Evolutionary conservation across 2,797 vertebrate species (phyloP).

Genomic region (Neopelma chrysocephalum): DNA sequence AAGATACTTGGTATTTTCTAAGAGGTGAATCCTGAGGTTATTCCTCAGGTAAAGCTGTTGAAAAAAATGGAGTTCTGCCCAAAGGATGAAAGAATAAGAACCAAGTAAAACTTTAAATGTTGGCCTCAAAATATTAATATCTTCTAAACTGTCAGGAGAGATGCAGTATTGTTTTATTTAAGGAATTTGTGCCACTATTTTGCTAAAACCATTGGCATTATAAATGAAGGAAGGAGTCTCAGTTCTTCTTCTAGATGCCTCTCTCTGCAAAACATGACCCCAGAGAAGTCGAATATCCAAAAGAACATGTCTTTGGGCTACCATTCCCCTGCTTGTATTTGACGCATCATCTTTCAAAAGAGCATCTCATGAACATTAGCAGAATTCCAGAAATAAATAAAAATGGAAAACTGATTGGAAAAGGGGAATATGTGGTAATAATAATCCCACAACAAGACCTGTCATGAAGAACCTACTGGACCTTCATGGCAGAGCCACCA

Average conservation of each 20-base stretch:
- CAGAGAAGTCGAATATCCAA: neutral
- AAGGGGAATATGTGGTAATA: neutral
- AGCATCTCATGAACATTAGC: neutral
- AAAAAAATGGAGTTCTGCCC: neutral
- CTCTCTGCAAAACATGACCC: neutral
- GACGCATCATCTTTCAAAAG: neutral
- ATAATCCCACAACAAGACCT: neutral
- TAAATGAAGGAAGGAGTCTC: neutral
- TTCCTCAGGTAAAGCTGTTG: neutral
- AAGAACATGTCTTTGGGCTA: neutral
- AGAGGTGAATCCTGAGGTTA: neutral
- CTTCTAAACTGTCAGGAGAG: neutral
- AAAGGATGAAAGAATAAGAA: neutral
- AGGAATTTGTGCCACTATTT: neutral
- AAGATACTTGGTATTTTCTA: neutral
- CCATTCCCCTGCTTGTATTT: neutral
- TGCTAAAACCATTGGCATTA: neutral
- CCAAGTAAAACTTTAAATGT: neutral
- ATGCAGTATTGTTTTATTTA: neutral
- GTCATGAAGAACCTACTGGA: neutral
- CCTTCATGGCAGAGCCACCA: neutral
- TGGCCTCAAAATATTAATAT: neutral
- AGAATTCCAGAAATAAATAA: neutral
- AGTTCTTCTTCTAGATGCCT: neutral
- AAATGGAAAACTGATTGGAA: neutral